Evolutionary conservation across 35 echinoderm and acorn worm species (phyloP).

Genomic region (Amphiura filiformis): DNA sequence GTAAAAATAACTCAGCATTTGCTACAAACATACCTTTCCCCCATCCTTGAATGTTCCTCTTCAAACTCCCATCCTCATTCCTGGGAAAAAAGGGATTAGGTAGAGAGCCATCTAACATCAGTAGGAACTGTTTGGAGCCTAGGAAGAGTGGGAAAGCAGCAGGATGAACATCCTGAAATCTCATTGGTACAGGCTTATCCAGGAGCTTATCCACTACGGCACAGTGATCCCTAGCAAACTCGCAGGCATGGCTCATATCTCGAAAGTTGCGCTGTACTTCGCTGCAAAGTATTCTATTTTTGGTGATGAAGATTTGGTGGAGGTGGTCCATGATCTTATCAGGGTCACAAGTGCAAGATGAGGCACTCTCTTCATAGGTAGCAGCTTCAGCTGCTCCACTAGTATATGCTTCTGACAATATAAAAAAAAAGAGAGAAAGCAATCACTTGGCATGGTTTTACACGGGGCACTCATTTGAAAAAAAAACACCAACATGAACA

Average conservation of each 20-base stretch:
- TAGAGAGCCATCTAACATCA: conserved; percentile 45
- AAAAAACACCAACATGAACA: no score
- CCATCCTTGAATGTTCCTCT: conserved; percentile 41
- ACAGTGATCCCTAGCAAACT: neutral
- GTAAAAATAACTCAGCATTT: neutral
- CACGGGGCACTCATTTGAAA: no score
- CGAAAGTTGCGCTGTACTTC: conserved; percentile 54
- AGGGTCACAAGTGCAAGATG: neutral
- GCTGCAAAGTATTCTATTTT: conserved; percentile 41
- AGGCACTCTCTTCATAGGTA: neutral
- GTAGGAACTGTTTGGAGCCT: conserved; percentile 39
- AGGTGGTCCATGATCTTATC: conserved; percentile 27
- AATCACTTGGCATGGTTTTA: no score
- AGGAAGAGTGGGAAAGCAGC: conserved; percentile 38
- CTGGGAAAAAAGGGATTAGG: conserved; percentile 37
- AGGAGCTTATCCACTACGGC: neutral
- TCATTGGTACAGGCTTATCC: neutral
- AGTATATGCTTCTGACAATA: neutral
- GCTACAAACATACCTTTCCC: conserved; percentile 23
- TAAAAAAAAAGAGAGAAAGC: no score
- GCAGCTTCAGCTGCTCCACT: neutral
- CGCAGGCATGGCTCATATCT: conserved; percentile 37
- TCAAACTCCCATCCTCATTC: conserved; percentile 23
- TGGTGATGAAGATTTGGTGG: conserved; percentile 38
- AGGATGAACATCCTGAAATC: conserved; percentile 42